These are phyloP conservation scores for Caracal caracal DNA, from an alignment of 2,113 vertebrate genomes.

Conservation along the genomic window DNA sequence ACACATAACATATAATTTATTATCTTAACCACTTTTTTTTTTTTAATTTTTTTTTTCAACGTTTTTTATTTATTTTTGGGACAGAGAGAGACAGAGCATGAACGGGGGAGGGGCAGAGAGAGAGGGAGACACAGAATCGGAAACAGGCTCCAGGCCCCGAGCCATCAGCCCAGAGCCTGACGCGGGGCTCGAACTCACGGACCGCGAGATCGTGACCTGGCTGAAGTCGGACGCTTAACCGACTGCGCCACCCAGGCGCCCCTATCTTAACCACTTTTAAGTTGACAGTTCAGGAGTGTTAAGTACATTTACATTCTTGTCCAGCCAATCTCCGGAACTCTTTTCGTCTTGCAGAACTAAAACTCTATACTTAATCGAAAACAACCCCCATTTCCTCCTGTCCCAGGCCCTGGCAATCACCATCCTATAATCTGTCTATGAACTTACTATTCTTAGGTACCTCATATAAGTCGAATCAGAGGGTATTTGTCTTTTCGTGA, in stretches of 20 bases:
- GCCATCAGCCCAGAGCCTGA: too few relatives aligned
- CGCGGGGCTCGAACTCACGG: too few relatives aligned
- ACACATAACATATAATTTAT: background rate
- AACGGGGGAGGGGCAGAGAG: too few relatives aligned
- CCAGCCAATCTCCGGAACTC: background rate
- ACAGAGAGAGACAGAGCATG: too few relatives aligned
- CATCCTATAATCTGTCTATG: fast-evolving
- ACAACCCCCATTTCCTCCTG: fast-evolving
- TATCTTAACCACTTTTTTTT: background rate
- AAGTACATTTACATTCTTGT: background rate
- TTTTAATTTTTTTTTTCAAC: too few relatives aligned
- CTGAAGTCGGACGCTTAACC: too few relatives aligned
- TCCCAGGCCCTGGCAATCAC: background rate
- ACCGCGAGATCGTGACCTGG: too few relatives aligned
- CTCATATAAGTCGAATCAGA: fast-evolving
- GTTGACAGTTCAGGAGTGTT: background rate
- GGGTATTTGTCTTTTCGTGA: too few relatives aligned
- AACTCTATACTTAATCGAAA: background rate
- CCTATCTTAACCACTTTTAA: background rate
- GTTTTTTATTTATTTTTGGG: too few relatives aligned
- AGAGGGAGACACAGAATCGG: too few relatives aligned
- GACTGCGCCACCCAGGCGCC: too few relatives aligned
- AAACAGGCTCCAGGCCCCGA: too few relatives aligned
- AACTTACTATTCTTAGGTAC: background rate
- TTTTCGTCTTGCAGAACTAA: background rate